Evolutionary conservation across 2,113 vertebrate genomes (phyloP).

Genomic region (Cryptomyrus ogoouensis): DNA sequence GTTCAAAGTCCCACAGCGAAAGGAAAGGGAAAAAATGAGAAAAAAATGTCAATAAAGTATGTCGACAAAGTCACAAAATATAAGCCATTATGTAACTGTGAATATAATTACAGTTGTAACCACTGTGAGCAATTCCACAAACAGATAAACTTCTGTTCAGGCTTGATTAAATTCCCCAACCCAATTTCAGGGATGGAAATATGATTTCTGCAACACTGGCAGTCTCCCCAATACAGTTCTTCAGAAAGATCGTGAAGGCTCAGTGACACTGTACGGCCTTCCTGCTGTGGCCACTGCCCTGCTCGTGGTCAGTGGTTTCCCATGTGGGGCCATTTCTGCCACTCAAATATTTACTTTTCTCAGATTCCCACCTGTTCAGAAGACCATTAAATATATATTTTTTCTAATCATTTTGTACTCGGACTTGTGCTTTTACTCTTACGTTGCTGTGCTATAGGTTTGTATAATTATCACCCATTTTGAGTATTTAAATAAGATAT

Average conservation of each 20-base stretch:
- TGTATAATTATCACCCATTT: neutral
- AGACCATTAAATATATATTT: neutral
- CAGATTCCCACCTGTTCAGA: neutral
- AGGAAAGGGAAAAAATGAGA: neutral
- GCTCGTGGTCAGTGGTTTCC: neutral
- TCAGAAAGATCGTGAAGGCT: neutral
- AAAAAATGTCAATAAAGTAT: neutral
- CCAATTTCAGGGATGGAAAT: constrained; percentile 8
- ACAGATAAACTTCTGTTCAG: neutral
- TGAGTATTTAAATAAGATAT: neutral
- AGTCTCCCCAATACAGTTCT: neutral
- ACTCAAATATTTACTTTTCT: neutral
- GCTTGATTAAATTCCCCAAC: neutral
- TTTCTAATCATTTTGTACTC: neutral
- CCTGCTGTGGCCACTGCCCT: neutral
- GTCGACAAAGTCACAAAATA: neutral
- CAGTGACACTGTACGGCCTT: neutral
- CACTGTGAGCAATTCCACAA: neutral
- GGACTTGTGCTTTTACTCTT: neutral
- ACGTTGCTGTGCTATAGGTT: neutral
- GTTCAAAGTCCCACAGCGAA: neutral
- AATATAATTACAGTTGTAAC: neutral
- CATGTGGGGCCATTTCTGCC: neutral
- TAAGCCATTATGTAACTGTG: neutral
- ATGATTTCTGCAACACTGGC: neutral